Evolutionary conservation across 2,797 vertebrate genomes (phyloP).

Genomic region (Poecilia picta): DNA sequence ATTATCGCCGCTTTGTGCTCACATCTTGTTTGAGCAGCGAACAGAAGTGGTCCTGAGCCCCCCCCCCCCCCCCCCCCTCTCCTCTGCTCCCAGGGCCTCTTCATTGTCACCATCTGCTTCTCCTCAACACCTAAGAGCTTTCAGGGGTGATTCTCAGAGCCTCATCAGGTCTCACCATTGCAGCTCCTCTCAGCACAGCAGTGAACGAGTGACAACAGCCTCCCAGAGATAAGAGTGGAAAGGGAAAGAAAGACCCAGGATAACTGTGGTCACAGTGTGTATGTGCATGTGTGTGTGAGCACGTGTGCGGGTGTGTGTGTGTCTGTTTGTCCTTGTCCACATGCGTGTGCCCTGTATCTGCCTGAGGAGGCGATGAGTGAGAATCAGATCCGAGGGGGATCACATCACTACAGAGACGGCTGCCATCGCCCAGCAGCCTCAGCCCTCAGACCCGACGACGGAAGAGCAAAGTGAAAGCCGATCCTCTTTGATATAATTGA

Average conservation of each 20-base stretch:
- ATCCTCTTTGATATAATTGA: conserved; percentile 66
- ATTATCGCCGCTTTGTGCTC: conserved; percentile 43
- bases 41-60: conserved; percentile 43
- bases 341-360: conserved; percentile 37
- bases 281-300: conserved; percentile 26
- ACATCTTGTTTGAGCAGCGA: conserved; percentile 32
- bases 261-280: conserved; percentile 26
- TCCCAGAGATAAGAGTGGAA: conserved; percentile 70
- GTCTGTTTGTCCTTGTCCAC: conserved; percentile 28
- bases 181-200: conserved; percentile 73
- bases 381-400: conserved; percentile 72
- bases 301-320: conserved; percentile 7
- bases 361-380: conserved; percentile 77
- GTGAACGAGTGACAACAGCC: conserved; percentile 80
- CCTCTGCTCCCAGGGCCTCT: conserved; percentile 46
- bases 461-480: conserved; percentile 72
- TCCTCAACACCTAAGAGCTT: conserved; percentile 65
- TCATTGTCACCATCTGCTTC: conserved; percentile 72
- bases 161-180: conserved; percentile 61
- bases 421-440: conserved; percentile 79
- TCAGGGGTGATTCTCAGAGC: conserved; percentile 57
- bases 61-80: too few species aligned
- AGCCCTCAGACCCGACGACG: conserved; percentile 64
- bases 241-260: conserved; percentile 62
- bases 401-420: conserved; percentile 77